These are phyloP conservation scores for Ladona fulva DNA, from an alignment of 1,140 invertebrate species.

Conservation along the genomic window DNA sequence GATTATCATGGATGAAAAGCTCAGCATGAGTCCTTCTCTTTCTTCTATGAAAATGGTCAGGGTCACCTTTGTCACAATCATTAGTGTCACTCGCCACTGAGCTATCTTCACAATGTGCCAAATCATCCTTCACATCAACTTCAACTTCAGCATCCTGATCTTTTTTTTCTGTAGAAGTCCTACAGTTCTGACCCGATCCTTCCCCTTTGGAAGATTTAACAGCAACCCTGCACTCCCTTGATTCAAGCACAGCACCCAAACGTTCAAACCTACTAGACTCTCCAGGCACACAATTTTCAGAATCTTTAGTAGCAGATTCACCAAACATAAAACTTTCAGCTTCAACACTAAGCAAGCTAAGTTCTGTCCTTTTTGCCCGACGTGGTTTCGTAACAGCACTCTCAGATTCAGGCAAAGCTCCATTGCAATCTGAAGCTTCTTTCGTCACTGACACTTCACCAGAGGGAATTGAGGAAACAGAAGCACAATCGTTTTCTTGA, in stretches of 20 bases:
- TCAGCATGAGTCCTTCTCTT: conserved; percentile 47
- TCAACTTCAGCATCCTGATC: not conserved
- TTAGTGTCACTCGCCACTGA: conserved; percentile 1
- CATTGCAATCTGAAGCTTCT: not conserved
- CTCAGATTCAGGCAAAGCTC: conserved; percentile 21
- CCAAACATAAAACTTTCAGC: conserved; percentile 75
- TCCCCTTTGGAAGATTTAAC: not conserved
- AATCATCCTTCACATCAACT: not conserved
- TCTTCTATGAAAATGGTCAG: conserved; percentile 29
- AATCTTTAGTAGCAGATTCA: conserved; percentile 50
- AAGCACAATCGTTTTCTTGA: not conserved
- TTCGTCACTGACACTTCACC: conserved; percentile 16
- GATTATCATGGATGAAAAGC: conserved; percentile 47
- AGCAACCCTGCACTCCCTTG: not conserved
- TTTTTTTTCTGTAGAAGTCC: not conserved
- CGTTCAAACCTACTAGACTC: not conserved
- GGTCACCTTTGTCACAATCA: not conserved
- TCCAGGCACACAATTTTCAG: conserved; percentile 20
- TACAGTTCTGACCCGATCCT: not conserved
- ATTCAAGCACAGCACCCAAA: not conserved
- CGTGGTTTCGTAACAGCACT: conserved; percentile 21
- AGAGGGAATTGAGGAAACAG: not conserved
- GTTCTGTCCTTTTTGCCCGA: conserved; percentile 58
- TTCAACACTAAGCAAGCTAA: conserved; percentile 65
- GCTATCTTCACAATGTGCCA: conserved; percentile 17